Conservation (phyloP, 2,888 invertebrate species). For the Andrena minutula region DNA sequence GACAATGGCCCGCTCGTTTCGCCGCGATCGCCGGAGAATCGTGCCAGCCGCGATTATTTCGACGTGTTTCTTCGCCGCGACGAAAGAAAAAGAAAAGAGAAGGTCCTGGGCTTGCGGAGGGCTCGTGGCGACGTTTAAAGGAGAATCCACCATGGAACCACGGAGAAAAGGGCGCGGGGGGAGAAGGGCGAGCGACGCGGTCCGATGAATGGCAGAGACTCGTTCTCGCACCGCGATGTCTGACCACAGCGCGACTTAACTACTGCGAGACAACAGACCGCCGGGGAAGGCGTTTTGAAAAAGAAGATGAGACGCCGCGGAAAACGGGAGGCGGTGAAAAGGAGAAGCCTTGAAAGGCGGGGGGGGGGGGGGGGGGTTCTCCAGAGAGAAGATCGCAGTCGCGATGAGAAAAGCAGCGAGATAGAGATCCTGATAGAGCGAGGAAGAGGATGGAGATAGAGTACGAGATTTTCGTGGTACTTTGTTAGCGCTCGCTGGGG, state of each 20-base stretch:
- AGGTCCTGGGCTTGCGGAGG: neutral
- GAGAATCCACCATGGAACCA: neutral
- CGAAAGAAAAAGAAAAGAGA: slow-evolving; percentile 3
- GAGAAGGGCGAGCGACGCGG: slow-evolving; percentile 1
- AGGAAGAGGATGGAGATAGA: no score
- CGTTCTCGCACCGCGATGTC: slow-evolving; percentile 43
- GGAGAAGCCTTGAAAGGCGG: neutral
- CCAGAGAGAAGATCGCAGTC: slow-evolving; percentile 22
- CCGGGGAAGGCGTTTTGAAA: slow-evolving; percentile 12
- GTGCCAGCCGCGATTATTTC: slow-evolving; percentile 29
- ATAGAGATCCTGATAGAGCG: no score
- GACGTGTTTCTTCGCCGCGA: slow-evolving; percentile 1
- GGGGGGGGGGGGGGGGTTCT: neutral
- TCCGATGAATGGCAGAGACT: slow-evolving; percentile 52
- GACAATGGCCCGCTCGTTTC: slow-evolving; percentile 27
- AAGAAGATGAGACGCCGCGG: slow-evolving; percentile 5
- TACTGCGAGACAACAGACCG: slow-evolving; percentile 45
- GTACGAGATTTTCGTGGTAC: no score
- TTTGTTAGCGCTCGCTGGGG: no score
- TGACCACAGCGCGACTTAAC: slow-evolving; percentile 38
- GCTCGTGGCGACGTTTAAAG: neutral
- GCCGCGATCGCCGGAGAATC: slow-evolving; percentile 17
- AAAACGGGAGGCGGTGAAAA: neutral
- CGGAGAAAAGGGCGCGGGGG: neutral
- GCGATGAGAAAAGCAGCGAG: no score